Conservation (phyloP, 2,888 invertebrate genomes). For the Tanypteryx hageni region DNA sequence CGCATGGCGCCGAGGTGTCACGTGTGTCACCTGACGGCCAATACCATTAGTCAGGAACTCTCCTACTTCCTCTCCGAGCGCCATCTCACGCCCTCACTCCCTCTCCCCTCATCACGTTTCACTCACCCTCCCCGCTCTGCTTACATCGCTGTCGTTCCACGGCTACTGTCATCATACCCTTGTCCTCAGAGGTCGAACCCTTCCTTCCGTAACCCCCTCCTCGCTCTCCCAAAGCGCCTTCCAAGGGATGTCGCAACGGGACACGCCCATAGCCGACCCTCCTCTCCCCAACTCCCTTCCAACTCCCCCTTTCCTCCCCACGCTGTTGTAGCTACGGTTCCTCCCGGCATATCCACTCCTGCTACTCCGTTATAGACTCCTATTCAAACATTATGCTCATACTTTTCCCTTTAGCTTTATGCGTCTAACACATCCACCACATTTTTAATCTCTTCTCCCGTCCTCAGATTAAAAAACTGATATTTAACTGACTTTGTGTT, state of each 20-base stretch:
- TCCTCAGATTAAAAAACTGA: too few relatives aligned
- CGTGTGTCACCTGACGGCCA: constrained; percentile 44
- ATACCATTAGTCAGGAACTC: constrained; percentile 22
- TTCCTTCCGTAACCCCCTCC: not conserved
- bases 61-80: not conserved
- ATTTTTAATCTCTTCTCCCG: too few relatives aligned
- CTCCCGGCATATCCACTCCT: too few relatives aligned
- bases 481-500: too few relatives aligned
- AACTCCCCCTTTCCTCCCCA: too few relatives aligned
- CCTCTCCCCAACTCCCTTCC: too few relatives aligned
- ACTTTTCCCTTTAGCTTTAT: too few relatives aligned
- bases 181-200: not conserved
- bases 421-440: too few relatives aligned
- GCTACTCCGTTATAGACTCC: too few relatives aligned
- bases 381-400: too few relatives aligned
- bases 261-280: not conserved
- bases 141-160: constrained; percentile 2
- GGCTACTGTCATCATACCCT: not conserved
- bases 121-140: not conserved
- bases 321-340: too few relatives aligned
- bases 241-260: not conserved
- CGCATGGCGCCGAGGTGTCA: constrained; percentile 41
- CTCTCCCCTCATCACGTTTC: not conserved
- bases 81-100: not conserved
- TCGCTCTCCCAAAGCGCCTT: not conserved